Evolutionary conservation across 2,113 vertebrate species (phyloP).

Genomic region (Perca flavescens): DNA sequence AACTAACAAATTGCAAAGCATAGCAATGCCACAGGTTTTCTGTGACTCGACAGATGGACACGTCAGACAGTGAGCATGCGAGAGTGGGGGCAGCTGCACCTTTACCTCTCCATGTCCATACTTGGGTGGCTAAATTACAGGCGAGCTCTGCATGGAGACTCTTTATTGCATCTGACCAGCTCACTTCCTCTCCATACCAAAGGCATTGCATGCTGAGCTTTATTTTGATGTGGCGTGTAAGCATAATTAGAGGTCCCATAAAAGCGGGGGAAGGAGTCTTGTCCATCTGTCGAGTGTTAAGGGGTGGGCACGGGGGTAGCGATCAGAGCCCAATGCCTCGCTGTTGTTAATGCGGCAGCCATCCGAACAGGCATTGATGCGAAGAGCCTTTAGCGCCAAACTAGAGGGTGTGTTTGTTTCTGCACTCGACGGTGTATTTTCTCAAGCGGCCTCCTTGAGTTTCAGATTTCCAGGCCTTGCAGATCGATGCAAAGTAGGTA

Average conservation of each 20-base stretch:
- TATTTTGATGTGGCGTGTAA: conserved; percentile 84
- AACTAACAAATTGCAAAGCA: background rate
- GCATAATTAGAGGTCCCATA: conserved; percentile 85
- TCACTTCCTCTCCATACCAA: conserved; percentile 81
- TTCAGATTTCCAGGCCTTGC: conserved; percentile 75
- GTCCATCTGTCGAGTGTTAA: conserved; percentile 84
- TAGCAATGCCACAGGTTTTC: background rate
- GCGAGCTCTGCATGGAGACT: conserved; percentile 59
- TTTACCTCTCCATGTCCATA: conserved; percentile 61
- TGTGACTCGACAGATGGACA: background rate
- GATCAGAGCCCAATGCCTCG: conserved; percentile 54
- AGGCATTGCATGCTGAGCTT: conserved; percentile 81
- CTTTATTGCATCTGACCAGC: conserved; percentile 83
- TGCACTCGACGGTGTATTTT: conserved; percentile 51
- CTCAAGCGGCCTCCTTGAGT: conserved; percentile 63
- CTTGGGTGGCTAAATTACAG: conserved; percentile 79
- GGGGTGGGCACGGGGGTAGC: conserved; percentile 57
- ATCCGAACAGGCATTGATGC: conserved; percentile 59
- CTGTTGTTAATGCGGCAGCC: conserved; percentile 55
- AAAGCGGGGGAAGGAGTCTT: conserved; percentile 69
- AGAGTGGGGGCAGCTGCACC: conserved; percentile 62
- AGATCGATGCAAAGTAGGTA: conserved; percentile 77
- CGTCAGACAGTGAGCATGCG: conserved; percentile 50
- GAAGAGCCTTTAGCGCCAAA: conserved; percentile 56
- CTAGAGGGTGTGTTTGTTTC: conserved; percentile 59